Conservation (phyloP, 1,140 invertebrate genomes). For the Babylonia areolata region DNA sequence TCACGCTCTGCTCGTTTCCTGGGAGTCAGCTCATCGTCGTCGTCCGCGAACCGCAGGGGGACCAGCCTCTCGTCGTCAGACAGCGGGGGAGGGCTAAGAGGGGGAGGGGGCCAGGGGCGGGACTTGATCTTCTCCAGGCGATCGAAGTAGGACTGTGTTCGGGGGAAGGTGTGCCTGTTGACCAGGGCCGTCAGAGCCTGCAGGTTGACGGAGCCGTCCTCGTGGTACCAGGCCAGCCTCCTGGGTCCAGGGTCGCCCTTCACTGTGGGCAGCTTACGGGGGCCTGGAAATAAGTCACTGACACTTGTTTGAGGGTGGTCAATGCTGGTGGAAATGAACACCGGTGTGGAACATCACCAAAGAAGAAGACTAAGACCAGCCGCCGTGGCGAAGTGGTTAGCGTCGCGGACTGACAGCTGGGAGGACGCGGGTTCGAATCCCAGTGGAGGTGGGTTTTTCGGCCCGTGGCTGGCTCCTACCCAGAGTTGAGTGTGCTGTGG, state of each 20-base stretch:
- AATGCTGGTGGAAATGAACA: not conserved
- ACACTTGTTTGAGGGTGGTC: not conserved
- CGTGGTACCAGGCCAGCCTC: not conserved
- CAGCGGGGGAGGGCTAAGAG: not conserved
- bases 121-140: not conserved
- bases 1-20: not conserved
- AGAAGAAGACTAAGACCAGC: no score
- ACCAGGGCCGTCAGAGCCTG: not conserved
- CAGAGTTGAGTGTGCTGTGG: no score
- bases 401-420: no score
- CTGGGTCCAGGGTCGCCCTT: not conserved
- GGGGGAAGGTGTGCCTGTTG: not conserved
- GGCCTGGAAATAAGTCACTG: not conserved
- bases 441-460: no score
- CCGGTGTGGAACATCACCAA: not conserved
- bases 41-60: not conserved
- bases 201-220: conserved; percentile 5
- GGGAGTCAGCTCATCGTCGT: conserved; percentile 11
- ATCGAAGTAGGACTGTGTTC: not conserved
- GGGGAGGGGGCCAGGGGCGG: not conserved
- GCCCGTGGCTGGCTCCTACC: no score
- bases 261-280: not conserved
- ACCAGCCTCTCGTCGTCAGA: not conserved
- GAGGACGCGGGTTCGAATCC: no score
- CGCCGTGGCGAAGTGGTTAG: not conserved